These are phyloP conservation scores for Sarcoramphus papa DNA, from an alignment of 2,797 vertebrate species.

Conservation along the genomic window DNA sequence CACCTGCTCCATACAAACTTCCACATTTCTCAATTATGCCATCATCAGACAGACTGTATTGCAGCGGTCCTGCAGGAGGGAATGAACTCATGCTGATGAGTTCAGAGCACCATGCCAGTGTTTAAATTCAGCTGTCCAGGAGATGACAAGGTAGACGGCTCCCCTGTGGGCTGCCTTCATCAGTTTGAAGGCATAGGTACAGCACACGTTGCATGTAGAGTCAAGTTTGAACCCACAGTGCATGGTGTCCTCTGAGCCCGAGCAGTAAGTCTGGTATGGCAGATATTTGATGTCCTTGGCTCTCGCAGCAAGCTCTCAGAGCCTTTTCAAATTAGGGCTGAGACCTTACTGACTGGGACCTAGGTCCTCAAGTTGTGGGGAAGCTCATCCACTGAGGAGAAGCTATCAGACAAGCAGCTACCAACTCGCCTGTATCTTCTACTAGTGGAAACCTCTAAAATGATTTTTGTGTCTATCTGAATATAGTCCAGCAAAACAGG, in stretches of 20 bases:
- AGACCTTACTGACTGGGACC: neutral
- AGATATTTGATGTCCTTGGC: neutral
- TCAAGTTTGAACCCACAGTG: neutral
- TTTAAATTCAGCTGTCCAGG: neutral
- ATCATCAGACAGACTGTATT: neutral
- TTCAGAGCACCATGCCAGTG: neutral
- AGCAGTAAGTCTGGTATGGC: neutral
- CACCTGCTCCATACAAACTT: neutral
- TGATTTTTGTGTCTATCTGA: neutral
- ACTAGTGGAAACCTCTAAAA: neutral
- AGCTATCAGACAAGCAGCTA: neutral
- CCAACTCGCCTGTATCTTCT: neutral
- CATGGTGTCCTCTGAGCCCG: neutral
- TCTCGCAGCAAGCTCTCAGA: neutral
- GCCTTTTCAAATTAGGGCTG: neutral
- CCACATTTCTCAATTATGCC: neutral
- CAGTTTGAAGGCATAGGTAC: neutral
- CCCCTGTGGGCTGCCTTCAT: neutral
- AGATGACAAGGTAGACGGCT: neutral
- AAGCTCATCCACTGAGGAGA: neutral
- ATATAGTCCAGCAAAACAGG: neutral
- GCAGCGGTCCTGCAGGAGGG: neutral
- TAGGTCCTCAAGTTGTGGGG: neutral
- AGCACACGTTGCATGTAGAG: accelerated
- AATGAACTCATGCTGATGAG: neutral